A percentile compares a stretch with the other conserved stretches of the same genome.
phyloP scores from a whole-genome alignment of 2,797 vertebrate genomes.

The Pseudotriccus pelzelni region DNA sequence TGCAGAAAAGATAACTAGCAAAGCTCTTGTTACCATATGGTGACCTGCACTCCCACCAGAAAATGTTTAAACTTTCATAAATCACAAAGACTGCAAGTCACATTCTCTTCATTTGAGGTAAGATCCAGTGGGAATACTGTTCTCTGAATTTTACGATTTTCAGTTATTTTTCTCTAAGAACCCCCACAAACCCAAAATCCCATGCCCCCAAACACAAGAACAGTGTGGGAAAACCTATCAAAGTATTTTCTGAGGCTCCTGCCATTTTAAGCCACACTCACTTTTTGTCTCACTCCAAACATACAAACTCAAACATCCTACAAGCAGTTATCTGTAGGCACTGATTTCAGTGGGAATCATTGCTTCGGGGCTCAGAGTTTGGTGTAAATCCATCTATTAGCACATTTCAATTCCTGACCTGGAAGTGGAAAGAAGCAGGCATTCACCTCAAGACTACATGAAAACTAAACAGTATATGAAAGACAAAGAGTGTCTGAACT shows the following conservation, averaged over 20 bases:
- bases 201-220: background rate
- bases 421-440: background rate
- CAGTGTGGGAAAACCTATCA: background rate
- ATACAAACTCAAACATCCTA: background rate
- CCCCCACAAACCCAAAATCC: background rate
- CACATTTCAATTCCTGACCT: background rate
- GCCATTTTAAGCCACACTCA: background rate
- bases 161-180: background rate
- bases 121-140: background rate
- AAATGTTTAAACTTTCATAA: conserved; percentile 17
- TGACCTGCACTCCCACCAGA: background rate
- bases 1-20: background rate
- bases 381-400: background rate
- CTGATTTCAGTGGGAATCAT: background rate
- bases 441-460: background rate
- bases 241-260: background rate
- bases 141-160: background rate
- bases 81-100: background rate
- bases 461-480: background rate
- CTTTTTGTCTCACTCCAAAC: background rate
- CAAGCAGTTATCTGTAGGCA: background rate
- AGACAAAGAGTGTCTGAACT: background rate
- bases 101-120: background rate
- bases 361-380: background rate
- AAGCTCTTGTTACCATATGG: background rate